Evolutionary conservation across 2,888 invertebrate genomes (phyloP).

Genomic region (Xanthorhoe designata): DNA sequence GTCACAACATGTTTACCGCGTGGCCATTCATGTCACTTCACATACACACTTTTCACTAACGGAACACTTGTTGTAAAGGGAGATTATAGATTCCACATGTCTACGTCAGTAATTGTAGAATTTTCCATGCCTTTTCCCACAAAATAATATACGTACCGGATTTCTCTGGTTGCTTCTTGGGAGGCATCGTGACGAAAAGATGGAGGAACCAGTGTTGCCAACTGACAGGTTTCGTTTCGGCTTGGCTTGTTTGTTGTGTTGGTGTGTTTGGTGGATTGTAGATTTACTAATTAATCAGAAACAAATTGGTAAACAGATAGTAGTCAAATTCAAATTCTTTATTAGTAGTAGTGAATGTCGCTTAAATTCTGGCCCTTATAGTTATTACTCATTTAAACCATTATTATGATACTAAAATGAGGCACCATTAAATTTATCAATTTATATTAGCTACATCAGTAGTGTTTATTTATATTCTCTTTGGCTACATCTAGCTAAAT

Average conservation of each 20-base stretch:
- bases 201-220: slow-evolving; percentile 56
- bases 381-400: no score
- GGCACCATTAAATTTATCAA: no score
- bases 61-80: slow-evolving; percentile 8
- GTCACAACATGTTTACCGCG: slow-evolving; percentile 61
- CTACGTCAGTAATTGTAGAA: background rate
- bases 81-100: background rate
- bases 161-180: slow-evolving; percentile 94
- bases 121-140: slow-evolving; percentile 18
- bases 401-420: no score
- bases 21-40: slow-evolving; percentile 57
- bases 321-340: background rate
- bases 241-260: background rate
- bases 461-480: no score
- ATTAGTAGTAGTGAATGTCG: no score
- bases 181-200: slow-evolving; percentile 91
- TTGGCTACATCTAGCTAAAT: background rate
- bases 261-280: background rate
- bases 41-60: slow-evolving; percentile 18
- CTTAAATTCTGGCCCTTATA: no score
- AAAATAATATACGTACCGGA: slow-evolving; percentile 87
- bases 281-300: background rate
- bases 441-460: no score
- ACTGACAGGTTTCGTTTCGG: background rate
- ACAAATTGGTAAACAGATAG: background rate